Evolutionary conservation across 2,113 vertebrate genomes (phyloP).

Genomic region (Gila orcuttii): DNA sequence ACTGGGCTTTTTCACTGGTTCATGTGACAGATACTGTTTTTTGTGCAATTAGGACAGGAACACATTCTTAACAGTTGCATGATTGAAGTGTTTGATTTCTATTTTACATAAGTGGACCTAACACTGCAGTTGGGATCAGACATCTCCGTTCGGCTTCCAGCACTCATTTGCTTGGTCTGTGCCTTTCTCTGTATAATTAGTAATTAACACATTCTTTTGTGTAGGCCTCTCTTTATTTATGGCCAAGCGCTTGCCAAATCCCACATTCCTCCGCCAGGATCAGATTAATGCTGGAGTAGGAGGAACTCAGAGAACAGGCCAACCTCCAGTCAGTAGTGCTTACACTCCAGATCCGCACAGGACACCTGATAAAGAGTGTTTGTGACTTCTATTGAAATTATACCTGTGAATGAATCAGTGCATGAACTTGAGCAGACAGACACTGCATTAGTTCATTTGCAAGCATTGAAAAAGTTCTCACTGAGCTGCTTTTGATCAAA

Average conservation of each 20-base stretch:
- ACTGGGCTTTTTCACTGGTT: background rate
- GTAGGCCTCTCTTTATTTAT: constrained; percentile 75
- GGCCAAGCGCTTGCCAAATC: constrained; percentile 77
- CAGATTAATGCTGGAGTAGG: constrained; percentile 76
- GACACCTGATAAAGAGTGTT: constrained; percentile 63
- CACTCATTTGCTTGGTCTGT: constrained; percentile 55
- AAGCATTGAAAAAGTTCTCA: background rate
- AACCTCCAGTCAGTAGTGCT: constrained; percentile 63
- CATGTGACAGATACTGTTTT: background rate
- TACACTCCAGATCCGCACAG: constrained; percentile 46
- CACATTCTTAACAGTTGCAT: constrained; percentile 34
- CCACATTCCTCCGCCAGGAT: constrained; percentile 80
- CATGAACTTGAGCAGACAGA: constrained; percentile 16
- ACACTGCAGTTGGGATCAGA: constrained; percentile 38
- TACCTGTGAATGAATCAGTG: constrained; percentile 59
- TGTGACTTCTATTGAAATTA: constrained; percentile 57
- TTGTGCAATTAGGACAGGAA: constrained; percentile 36
- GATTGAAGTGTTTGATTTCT: constrained; percentile 59
- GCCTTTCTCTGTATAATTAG: constrained; percentile 72
- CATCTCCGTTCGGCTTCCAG: constrained; percentile 61
- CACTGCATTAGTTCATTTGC: background rate
- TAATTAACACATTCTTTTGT: constrained; percentile 79
- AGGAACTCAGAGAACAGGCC: constrained; percentile 73
- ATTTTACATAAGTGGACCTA: constrained; percentile 53
- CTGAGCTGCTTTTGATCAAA: background rate